Base-by-base conservation (phyloP, 2,113 vertebrate genomes). In the Enhydra lutris region DNA sequence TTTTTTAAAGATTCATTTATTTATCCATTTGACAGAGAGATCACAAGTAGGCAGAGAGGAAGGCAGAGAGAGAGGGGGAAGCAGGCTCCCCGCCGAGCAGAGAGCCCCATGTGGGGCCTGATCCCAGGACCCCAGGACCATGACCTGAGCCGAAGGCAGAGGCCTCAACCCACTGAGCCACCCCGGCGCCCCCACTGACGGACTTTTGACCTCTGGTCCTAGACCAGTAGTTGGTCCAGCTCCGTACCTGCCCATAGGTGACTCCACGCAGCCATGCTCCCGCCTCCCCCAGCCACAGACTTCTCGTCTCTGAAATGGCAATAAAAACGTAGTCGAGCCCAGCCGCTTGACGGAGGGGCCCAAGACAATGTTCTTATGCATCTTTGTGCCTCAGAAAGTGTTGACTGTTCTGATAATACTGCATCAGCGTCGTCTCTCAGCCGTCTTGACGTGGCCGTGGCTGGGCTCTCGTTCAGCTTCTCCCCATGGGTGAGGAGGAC, bases 401-500 rank as follows among this genome's bases (percentile, higher is more conserved):
- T 36, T 17, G 13, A 8, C 34, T 55, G 1, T 31, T 74, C 31
- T 39, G 36, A 17, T 29, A 17, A 31, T 7, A 17, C 14, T 9
- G 36, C 82, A n/a, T 47, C 5, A 1, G 26, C 45, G 4, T 78
- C 26, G 42, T 9, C 55, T 17, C 21, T 65, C 21, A 13, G 57
- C 57, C 6, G 9, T 21, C 42, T 65, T 7, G 17, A 11, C 3
- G 0, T 71, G 10, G 87, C 15, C 2, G 23, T 18, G 4, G 34
- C 15, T 0, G 13, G 50, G 34, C n/a, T 23, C 36, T 13, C 1
- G 1, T 36, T 47, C 29, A 18, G 52, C 42, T 34, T 10, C 11
- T 11, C 61, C 50, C 7, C 1, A 0, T 0, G 6, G 52, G 45
- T 45, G 3, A 1, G 26, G 74, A 45, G 29, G 57, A 42, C 36